Evolutionary conservation across 2,797 vertebrate genomes (phyloP), one percentile per base, ranked within the genome.

Genomic region (Scolopax bukidnonensis): DNA sequence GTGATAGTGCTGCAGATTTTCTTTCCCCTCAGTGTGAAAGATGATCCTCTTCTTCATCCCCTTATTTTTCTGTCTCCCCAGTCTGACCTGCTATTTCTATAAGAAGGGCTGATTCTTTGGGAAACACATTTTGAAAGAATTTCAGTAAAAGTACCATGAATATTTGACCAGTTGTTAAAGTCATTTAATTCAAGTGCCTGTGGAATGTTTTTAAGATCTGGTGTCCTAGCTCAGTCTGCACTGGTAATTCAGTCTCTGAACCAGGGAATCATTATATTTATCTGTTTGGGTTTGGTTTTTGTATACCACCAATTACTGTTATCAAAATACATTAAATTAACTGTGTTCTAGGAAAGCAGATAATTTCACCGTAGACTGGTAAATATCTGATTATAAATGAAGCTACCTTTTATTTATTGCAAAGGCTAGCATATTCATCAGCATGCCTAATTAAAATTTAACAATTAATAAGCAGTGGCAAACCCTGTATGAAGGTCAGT

Each of bases 391-490:
- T 97, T 96, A 94, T 91, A 95, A 93, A 89, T 65, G 96, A 91
- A 91, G 94, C 90, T 94, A 89, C 95, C 90, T 95, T 97, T 97
- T 97, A 96, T 97, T 97, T 98, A 97, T 92, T 96, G 96, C 96
- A 96, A 96, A 97, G 96, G 95, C 97, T 96, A 98, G 95, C 95
- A 97, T 92, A 96, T 98, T 97, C 97, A 96, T 98, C 96, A 95
- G 90, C 97, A 96, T 96, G 93, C 95, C 97, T 98, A 98, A 98
- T 98, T 98, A 98, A 98, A 98, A 98, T 97, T 92, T 98, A 97
- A 97, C 97, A 97, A 97, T 97, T 98, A 98, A 98, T 98, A 98
- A 98, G 96, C 94, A 95, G 95, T 96, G 96, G 90, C 94, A 94
- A 97, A 96, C 95, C 95, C 96, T 82, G 74, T 79, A 89, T n/a